Conservation (phyloP, 92 coral and sea anemone species). For the Porites evermanni region DNA sequence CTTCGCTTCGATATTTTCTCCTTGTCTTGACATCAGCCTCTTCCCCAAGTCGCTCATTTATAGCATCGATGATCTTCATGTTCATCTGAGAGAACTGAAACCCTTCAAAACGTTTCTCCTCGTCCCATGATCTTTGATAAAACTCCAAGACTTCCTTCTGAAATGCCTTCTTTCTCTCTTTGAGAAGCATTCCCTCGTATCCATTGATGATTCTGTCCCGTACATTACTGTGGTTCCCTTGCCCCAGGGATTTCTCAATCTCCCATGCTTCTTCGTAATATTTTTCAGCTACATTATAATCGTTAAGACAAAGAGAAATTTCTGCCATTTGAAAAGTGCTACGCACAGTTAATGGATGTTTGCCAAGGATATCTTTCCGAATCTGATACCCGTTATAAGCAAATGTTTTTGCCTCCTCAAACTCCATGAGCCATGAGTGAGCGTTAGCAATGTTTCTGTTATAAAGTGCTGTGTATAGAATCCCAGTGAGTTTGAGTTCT, state of each 20-base stretch:
- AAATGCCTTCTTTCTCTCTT: not conserved
- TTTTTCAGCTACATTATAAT: too few species aligned
- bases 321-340: constrained; percentile 70
- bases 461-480: constrained; percentile 45
- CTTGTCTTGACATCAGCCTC: not conserved
- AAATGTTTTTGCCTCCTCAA: constrained; percentile 25
- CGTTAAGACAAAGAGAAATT: too few species aligned
- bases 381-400: constrained; percentile 58
- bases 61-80: constrained; percentile 19
- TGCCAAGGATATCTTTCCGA: constrained; percentile 64
- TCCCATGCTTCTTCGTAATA: constrained; percentile 62
- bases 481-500: constrained; percentile 51
- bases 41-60: not conserved
- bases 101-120: constrained; percentile 27
- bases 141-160: constrained; percentile 27
- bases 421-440: constrained; percentile 32
- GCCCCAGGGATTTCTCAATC: constrained; percentile 64
- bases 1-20: constrained; percentile 24
- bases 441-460: constrained; percentile 70
- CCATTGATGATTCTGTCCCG: constrained; percentile 38
- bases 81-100: constrained; percentile 14
- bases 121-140: constrained; percentile 42
- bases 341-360: constrained; percentile 48
- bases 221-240: constrained; percentile 64
- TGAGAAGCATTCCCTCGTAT: not conserved